Percentiles rank a stretch among this genome's conserved stretches.
Evolutionary conservation across 1,140 invertebrate species (phyloP).

Genomic region (Plutomurus gul): DNA sequence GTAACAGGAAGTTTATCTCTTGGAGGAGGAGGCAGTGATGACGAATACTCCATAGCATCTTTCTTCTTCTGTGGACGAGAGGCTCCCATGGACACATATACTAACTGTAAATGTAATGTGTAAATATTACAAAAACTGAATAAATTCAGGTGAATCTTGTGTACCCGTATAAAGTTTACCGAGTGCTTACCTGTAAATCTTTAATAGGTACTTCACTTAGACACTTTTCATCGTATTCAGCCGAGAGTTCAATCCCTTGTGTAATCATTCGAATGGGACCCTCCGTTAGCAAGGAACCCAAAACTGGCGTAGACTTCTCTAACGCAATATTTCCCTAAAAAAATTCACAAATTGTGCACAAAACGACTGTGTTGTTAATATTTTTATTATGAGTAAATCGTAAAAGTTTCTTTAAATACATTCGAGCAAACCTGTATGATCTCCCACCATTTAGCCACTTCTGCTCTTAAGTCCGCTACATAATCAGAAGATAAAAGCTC

Average conservation of each 20-base stretch:
- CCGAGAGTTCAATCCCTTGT: conserved; percentile 87
- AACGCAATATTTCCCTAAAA: conserved; percentile 35
- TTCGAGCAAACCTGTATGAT: conserved; percentile 58
- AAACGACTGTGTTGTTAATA: too few species aligned
- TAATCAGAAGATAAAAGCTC: conserved; percentile 79
- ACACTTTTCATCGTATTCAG: conserved; percentile 91
- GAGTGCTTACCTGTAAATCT: conserved; percentile 71
- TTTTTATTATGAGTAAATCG: too few species aligned
- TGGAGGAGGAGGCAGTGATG: conserved; percentile 76
- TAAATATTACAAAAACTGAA: too few species aligned
- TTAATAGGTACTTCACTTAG: conserved; percentile 89
- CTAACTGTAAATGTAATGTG: conserved; percentile 81
- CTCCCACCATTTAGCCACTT: conserved; percentile 92
- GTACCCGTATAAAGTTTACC: too few species aligned
- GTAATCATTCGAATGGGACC: conserved; percentile 89
- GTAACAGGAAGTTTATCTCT: conserved; percentile 82
- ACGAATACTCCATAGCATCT: conserved; percentile 74
- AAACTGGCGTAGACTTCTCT: conserved; percentile 57
- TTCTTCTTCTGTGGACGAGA: conserved; percentile 67
- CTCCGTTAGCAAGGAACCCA: conserved; percentile 72
- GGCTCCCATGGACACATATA: conserved; percentile 85
- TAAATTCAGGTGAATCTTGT: too few species aligned
- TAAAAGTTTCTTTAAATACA: neutral
- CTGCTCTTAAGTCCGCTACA: conserved; percentile 86
- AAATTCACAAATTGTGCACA: neutral